Percentiles rank a stretch among this genome's conserved stretches.
phyloP scores from a whole-genome alignment of 1,140 invertebrate species.

The Lasioglossum albipes region DNA sequence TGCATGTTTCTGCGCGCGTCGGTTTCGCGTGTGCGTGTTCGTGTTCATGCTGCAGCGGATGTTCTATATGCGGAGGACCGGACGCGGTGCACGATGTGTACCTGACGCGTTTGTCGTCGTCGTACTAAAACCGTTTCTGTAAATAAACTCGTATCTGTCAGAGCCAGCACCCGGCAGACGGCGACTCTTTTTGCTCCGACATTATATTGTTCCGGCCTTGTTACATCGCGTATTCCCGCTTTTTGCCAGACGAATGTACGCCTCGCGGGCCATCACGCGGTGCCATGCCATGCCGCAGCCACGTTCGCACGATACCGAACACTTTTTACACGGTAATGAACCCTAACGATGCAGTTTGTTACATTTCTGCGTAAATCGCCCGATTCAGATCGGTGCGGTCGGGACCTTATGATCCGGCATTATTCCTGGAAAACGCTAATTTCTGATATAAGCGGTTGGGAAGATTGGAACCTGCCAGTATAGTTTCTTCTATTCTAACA shows the following conservation, averaged over 20 bases:
- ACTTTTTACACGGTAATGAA: constrained; percentile 29
- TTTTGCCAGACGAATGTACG: not conserved
- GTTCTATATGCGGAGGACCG: constrained; percentile 69
- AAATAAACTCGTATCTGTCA: constrained; percentile 61
- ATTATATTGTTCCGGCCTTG: constrained; percentile 36
- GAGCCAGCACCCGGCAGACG: not conserved
- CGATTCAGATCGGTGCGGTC: not conserved
- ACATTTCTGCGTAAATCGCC: constrained; percentile 4
- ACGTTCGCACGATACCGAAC: constrained; percentile 1
- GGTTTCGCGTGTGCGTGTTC: not conserved
- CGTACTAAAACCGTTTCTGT: constrained; percentile 61
- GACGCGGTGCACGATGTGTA: constrained; percentile 58
- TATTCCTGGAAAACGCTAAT: not conserved
- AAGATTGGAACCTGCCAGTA: no score
- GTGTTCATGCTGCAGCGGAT: constrained; percentile 51
- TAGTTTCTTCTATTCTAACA: no score
- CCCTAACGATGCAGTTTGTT: constrained; percentile 10
- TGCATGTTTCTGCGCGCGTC: not conserved
- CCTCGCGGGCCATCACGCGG: no score
- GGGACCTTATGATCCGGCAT: not conserved
- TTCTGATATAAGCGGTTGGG: no score
- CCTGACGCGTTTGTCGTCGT: constrained; percentile 57
- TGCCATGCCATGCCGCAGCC: not conserved
- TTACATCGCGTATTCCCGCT: constrained; percentile 1
- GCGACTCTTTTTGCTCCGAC: not conserved